Evolutionary conservation across 1,140 invertebrate species (phyloP).

Genomic region (Scaptomyza hsui): DNA sequence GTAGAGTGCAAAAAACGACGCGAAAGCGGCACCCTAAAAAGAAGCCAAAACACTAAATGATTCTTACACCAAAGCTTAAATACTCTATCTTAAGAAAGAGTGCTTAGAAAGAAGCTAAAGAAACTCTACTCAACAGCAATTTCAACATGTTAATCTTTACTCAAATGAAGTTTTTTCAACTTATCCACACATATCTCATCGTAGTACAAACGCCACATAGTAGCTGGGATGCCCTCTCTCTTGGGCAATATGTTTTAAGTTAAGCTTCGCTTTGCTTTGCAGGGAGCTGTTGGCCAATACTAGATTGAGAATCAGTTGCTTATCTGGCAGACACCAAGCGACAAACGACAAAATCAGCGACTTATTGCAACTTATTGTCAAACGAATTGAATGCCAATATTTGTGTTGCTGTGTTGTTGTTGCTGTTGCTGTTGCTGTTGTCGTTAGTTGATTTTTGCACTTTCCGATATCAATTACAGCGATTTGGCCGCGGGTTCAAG

Average conservation of each 20-base stretch:
- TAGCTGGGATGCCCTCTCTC: too few species aligned
- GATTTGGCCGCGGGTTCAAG: conserved; percentile 59
- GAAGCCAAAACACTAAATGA: conserved; percentile 17
- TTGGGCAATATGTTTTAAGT: conserved; percentile 2
- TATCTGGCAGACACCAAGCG: conserved; percentile 48
- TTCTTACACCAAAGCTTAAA: not conserved
- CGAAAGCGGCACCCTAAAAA: conserved; percentile 66
- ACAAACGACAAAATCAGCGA: conserved; percentile 46
- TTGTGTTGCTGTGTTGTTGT: conserved; percentile 46
- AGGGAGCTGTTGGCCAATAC: conserved; percentile 38
- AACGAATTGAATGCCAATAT: conserved; percentile 69
- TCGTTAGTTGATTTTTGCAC: conserved; percentile 3
- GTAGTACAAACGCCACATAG: too few species aligned
- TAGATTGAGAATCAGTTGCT: conserved; percentile 42
- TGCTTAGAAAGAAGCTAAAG: not conserved
- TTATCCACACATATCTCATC: too few species aligned
- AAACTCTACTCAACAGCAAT: not conserved
- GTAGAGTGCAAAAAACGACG: conserved; percentile 18
- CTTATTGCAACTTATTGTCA: conserved; percentile 44
- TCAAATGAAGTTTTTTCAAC: too few species aligned
- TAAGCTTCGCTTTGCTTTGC: not conserved
- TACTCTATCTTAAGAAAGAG: not conserved
- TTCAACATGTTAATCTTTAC: too few species aligned
- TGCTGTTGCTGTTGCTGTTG: conserved; percentile 27
- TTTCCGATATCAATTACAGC: conserved; percentile 29